Base-by-base conservation (phyloP, 2,113 vertebrate species). In the Ivindomyrus marchei region DNA sequence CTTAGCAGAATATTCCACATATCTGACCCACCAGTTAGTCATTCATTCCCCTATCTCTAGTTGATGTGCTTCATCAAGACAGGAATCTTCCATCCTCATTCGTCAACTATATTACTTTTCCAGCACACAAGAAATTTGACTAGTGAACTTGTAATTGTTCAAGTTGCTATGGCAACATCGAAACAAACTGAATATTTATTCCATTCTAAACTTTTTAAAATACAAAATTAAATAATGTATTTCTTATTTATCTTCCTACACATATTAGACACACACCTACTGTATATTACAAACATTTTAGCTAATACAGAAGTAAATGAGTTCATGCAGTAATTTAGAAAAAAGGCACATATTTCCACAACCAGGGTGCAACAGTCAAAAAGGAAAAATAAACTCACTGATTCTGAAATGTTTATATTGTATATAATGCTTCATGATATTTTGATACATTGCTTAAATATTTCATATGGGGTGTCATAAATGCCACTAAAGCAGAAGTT, bases 391-490 rank as follows among this genome's bases (percentile, higher is more conserved):
- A 27, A 85, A 85, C 21, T 84, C 80, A 45, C 42, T 85, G 24
- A n/a, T 85, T 9, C 45, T 47, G 45, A 85, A 85, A 85, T 85
- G 45, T 46, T 84, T 45, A 47, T 84, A 46, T 84, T 45, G 42
- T 45, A 84, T 84, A 3, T 84, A 84, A 24, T 47, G 80, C 39
- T 84, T 84, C 80, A 47, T 84, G 42, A 84, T 39, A 39, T 46
- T 84, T 84, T 84, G n/a, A 85, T 85, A 85, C 83, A 47, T 85
- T n/a, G 11, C n/a, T 46, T 47, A 84, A 84, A 84, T 47, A 84
- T 85, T 85, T 85, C 7, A 85, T 47, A 47, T 47, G 45, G 9
- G 21, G 42, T 47, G 1, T n/a, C 21, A n/a, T 46, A 85, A 47
- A 85, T n/a, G 15, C 19, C 45, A 47, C 21, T 85, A 21, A 19